These are phyloP conservation scores for Pseudococcus jackbeardsleyi DNA, from an alignment of 2,888 invertebrate species.

Conservation along the genomic window DNA sequence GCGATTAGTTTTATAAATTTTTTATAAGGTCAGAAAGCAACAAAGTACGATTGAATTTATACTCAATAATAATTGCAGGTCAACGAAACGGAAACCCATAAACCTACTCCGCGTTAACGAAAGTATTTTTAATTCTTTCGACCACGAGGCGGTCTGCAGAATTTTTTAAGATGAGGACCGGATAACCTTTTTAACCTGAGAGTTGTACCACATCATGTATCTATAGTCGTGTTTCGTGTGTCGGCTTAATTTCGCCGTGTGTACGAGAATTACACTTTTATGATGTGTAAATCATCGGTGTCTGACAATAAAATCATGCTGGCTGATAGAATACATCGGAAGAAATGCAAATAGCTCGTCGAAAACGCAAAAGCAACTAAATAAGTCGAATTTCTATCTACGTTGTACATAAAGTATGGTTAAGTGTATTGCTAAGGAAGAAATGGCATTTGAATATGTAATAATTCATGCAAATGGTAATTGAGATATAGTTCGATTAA, in stretches of 20 bases:
- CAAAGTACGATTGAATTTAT: not conserved
- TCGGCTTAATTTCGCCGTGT: not conserved
- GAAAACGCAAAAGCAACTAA: conserved; percentile 51
- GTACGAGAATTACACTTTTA: conserved; percentile 11
- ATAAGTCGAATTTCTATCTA: not conserved
- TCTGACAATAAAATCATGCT: not conserved
- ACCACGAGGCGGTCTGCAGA: not conserved
- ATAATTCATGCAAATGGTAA: too few species aligned
- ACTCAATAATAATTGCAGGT: not conserved
- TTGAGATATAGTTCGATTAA: too few species aligned
- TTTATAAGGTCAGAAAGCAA: not conserved
- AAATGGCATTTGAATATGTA: conserved; percentile 8
- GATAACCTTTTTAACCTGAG: conserved; percentile 32
- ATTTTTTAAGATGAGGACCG: conserved; percentile 27
- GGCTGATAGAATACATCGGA: not conserved
- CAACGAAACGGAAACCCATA: conserved; percentile 35
- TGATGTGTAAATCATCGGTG: not conserved
- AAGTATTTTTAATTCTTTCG: conserved; percentile 20
- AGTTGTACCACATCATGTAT: conserved; percentile 11
- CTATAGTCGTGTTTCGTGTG: not conserved
- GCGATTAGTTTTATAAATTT: not conserved
- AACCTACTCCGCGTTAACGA: conserved; percentile 9
- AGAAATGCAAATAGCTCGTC: conserved; percentile 21
- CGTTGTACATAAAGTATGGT: not conserved
- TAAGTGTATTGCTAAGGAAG: not conserved